Evolutionary conservation across 1,140 invertebrate species (phyloP).

Genomic region (Neuroterus valhalla): DNA sequence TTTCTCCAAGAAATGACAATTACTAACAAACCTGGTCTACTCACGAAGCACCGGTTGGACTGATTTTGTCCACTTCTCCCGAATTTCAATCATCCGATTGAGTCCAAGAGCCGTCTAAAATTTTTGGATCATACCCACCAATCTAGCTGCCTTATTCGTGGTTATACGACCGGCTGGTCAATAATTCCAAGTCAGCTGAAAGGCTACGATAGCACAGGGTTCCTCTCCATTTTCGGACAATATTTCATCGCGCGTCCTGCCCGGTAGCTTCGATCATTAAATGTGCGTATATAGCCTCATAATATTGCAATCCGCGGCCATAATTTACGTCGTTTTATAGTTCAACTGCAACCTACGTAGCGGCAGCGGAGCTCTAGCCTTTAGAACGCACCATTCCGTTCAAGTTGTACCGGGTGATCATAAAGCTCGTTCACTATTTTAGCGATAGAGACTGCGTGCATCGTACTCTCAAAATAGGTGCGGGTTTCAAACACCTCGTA

Average conservation of each 20-base stretch:
- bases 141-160: slow-evolving; percentile 37
- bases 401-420: slow-evolving; percentile 71
- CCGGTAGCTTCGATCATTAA: slow-evolving; percentile 75
- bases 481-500: slow-evolving; percentile 28
- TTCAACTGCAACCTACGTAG: slow-evolving; percentile 72
- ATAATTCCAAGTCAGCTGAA: slow-evolving; percentile 53
- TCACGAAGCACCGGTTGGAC: slow-evolving; percentile 34
- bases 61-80: slow-evolving; percentile 51
- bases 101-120: neutral
- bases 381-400: slow-evolving; percentile 71
- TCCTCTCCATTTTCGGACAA: slow-evolving; percentile 64
- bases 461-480: slow-evolving; percentile 11
- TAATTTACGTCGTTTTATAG: slow-evolving; percentile 76
- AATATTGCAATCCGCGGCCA: slow-evolving; percentile 75
- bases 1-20: slow-evolving; percentile 57
- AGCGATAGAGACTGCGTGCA: slow-evolving; percentile 50
- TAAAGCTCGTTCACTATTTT: slow-evolving; percentile 69
- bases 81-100: slow-evolving; percentile 2
- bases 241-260: slow-evolving; percentile 66
- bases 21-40: slow-evolving; percentile 60
- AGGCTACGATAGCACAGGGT: slow-evolving; percentile 38
- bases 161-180: slow-evolving; percentile 54
- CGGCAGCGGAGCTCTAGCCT: slow-evolving; percentile 65
- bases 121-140: neutral
- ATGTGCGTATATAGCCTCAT: slow-evolving; percentile 76